Conservation (phyloP, 2,113 vertebrate species). For the Alligator mississippiensis region DNA sequence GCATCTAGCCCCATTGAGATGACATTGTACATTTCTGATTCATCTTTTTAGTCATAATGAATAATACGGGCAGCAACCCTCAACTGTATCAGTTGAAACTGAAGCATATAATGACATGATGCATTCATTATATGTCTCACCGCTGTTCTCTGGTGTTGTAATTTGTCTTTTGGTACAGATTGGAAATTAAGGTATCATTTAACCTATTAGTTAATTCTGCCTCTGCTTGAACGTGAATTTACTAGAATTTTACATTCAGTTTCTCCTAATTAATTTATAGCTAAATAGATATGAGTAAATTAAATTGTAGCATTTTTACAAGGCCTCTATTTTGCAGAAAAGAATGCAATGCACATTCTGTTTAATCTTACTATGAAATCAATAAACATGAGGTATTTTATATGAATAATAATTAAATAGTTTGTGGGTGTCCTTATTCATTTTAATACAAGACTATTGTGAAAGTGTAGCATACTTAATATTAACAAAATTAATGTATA, state of each 20-base stretch:
- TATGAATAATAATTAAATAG: not conserved
- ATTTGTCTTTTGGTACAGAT: slow-evolving; percentile 31
- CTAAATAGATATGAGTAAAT: not conserved
- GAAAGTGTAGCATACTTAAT: not conserved
- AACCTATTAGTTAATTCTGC: slow-evolving; percentile 16
- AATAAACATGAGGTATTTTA: not conserved
- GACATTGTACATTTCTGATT: slow-evolving; percentile 23
- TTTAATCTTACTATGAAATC: not conserved
- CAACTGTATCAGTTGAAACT: slow-evolving; percentile 23
- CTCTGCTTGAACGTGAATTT: slow-evolving; percentile 19
- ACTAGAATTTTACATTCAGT: not conserved
- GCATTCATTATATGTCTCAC: slow-evolving; percentile 49
- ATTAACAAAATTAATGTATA: not conserved
- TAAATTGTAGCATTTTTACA: not conserved
- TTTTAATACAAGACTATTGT: not conserved
- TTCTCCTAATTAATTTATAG: slow-evolving; percentile 20
- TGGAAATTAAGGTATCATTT: slow-evolving; percentile 49
- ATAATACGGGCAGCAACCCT: not conserved
- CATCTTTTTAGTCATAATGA: slow-evolving; percentile 20
- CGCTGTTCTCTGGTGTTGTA: slow-evolving; percentile 12
- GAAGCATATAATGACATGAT: slow-evolving; percentile 43
- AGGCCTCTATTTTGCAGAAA: not conserved
- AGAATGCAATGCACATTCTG: not conserved
- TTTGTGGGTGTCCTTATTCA: not conserved
- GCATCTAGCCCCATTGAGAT: not conserved